phyloP scores from a whole-genome alignment of 2,113 vertebrate species.

The Hemibates koningsi region DNA sequence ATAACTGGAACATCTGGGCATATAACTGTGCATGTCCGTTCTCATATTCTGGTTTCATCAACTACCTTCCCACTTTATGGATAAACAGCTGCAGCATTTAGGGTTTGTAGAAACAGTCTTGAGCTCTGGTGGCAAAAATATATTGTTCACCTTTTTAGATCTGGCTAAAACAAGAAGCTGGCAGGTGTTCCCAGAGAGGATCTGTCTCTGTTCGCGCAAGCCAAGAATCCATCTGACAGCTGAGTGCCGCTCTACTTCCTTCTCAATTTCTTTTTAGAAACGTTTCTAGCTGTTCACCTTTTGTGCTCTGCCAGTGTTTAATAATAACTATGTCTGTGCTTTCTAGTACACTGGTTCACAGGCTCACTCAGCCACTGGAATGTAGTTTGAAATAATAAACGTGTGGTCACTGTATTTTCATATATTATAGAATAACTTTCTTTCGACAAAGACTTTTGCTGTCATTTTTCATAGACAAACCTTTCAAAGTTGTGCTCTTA shows the following conservation, averaged over 20 bases:
- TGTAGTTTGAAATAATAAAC: background rate
- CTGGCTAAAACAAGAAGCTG: slow-evolving; percentile 15
- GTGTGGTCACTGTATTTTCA: background rate
- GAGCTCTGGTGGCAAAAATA: slow-evolving; percentile 48
- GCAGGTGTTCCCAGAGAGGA: background rate
- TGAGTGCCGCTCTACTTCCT: background rate
- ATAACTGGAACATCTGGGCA: slow-evolving; percentile 28
- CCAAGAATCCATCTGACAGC: slow-evolving; percentile 8
- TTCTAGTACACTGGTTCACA: background rate
- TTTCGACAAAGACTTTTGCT: background rate
- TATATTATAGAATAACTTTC: background rate
- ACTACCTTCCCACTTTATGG: background rate
- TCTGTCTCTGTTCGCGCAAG: background rate
- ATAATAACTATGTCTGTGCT: background rate
- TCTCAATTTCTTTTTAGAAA: background rate
- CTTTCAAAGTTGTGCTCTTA: slow-evolving; percentile 1
- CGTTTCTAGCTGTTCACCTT: background rate
- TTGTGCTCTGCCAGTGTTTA: background rate
- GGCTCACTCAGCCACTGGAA: slow-evolving; percentile 12
- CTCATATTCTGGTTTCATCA: background rate
- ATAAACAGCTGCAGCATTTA: slow-evolving; percentile 63
- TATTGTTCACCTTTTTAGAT: slow-evolving; percentile 6
- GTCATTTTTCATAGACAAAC: background rate
- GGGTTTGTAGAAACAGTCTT: slow-evolving; percentile 72
- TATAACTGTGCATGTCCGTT: background rate